Percentiles rank a stretch among this genome's conserved stretches.
Conservation (phyloP, 2,888 invertebrate genomes). For the Rhamphomyia laevipes region DNA sequence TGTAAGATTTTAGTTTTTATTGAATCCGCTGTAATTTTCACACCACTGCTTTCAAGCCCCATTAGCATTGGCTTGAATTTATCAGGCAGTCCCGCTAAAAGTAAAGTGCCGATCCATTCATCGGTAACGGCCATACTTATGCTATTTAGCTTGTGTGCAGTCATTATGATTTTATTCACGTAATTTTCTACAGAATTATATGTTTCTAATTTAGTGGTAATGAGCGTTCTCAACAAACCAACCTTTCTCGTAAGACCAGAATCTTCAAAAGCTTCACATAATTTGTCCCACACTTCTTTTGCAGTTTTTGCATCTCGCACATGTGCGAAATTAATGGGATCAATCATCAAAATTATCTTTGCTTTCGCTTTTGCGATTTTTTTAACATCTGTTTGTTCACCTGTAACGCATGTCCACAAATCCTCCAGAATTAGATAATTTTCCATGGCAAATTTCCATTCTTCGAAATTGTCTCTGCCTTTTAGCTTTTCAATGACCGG, state of each 20-base stretch:
- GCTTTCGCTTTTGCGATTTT: conserved; percentile 2
- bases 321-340: conserved; percentile 20
- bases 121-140: conserved; percentile 15
- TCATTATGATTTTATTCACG: conserved; percentile 20
- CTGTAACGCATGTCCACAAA: conserved; percentile 7
- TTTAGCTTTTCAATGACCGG: background rate
- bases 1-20: too few relatives aligned
- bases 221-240: conserved; percentile 18
- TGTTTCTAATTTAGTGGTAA: conserved; percentile 11
- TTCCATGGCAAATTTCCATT: conserved; percentile 10
- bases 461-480: conserved; percentile 8
- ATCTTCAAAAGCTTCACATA: conserved; percentile 21
- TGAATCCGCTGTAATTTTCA: too few relatives aligned
- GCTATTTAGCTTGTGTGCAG: conserved; percentile 21
- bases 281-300: conserved; percentile 21
- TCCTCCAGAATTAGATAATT: conserved; percentile 1
- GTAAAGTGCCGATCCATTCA: conserved; percentile 22
- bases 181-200: conserved; percentile 21
- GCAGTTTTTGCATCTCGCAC: conserved; percentile 17
- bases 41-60: conserved; percentile 11
- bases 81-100: conserved; percentile 23
- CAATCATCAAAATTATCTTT: conserved; percentile 11
- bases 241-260: conserved; percentile 21
- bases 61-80: conserved; percentile 22
- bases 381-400: background rate